Percentiles rank a stretch among this genome's conserved stretches.
These are phyloP conservation scores for Lethenteron camtschaticum DNA, from an alignment of 2,113 vertebrate species.

Conservation along the genomic window DNA sequence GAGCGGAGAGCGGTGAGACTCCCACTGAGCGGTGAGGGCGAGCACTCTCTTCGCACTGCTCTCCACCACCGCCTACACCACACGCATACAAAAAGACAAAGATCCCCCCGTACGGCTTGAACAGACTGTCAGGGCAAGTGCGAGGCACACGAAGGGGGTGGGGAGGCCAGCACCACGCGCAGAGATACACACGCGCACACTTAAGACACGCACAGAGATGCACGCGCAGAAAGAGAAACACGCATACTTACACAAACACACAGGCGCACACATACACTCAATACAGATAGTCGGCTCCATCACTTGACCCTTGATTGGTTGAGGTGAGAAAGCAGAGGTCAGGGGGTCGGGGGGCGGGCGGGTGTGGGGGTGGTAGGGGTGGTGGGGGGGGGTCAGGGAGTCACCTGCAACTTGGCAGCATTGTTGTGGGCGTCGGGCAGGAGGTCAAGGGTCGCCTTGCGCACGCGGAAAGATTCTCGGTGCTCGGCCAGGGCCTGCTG, in stretches of 20 bases:
- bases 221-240: no score
- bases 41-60: constrained; percentile 42
- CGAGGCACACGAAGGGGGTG: no score
- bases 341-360: no score
- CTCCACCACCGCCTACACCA: constrained; percentile 38
- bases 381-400: no score
- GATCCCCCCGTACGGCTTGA: no score
- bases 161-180: neutral
- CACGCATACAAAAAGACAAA: neutral
- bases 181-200: neutral
- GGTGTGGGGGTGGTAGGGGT: no score
- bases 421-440: constrained; percentile 43
- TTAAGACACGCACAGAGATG: no score
- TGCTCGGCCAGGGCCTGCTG: constrained; percentile 23
- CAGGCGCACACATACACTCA: no score
- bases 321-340: no score
- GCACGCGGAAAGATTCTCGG: constrained; percentile 30
- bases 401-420: constrained; percentile 46
- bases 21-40: constrained; percentile 53
- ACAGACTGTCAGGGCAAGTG: neutral
- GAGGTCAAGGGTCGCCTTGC: constrained; percentile 38
- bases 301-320: no score
- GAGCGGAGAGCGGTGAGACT: constrained; percentile 52
- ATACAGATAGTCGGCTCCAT: no score
- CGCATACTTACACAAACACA: no score